phyloP scores from a whole-genome alignment of 2,888 invertebrate genomes.

The Xestia c-nigrum region DNA sequence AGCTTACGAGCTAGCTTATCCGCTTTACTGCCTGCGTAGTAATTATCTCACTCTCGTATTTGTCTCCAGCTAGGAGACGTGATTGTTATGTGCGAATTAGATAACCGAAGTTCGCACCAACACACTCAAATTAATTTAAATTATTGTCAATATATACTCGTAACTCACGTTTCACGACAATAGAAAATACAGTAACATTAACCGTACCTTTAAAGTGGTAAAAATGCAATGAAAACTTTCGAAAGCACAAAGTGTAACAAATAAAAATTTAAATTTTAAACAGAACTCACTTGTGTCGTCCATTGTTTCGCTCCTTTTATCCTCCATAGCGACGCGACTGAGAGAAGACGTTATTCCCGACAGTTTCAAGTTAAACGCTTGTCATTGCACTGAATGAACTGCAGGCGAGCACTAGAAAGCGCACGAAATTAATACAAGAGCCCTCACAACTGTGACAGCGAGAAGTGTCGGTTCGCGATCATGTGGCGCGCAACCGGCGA shows the following conservation, averaged over 20 bases:
- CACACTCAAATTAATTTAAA: slow-evolving; percentile 17
- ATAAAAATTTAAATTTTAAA: slow-evolving; percentile 56
- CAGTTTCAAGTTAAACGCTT: slow-evolving; percentile 74
- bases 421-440: slow-evolving; percentile 80
- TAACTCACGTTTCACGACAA: not conserved
- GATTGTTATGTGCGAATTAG: slow-evolving; percentile 27
- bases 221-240: slow-evolving; percentile 31
- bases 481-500: slow-evolving; percentile 74
- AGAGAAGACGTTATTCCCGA: slow-evolving; percentile 65
- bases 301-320: slow-evolving; percentile 73
- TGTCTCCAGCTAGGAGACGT: slow-evolving; percentile 14
- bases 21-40: slow-evolving; percentile 32
- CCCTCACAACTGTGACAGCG: slow-evolving; percentile 78
- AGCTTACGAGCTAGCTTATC: slow-evolving; percentile 50
- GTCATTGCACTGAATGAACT: slow-evolving; percentile 85
- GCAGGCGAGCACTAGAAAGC: slow-evolving; percentile 81
- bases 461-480: slow-evolving; percentile 80
- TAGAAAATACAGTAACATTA: not conserved
- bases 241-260: slow-evolving; percentile 29
- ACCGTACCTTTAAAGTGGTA: slow-evolving; percentile 1
- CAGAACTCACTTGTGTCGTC: slow-evolving; percentile 77
- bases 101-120: slow-evolving; percentile 22
- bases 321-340: slow-evolving; percentile 66
- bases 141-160: not conserved
- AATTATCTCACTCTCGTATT: slow-evolving; percentile 36